Conservation (phyloP, 2,888 invertebrate species). For the Silvanus unidentatus region DNA sequence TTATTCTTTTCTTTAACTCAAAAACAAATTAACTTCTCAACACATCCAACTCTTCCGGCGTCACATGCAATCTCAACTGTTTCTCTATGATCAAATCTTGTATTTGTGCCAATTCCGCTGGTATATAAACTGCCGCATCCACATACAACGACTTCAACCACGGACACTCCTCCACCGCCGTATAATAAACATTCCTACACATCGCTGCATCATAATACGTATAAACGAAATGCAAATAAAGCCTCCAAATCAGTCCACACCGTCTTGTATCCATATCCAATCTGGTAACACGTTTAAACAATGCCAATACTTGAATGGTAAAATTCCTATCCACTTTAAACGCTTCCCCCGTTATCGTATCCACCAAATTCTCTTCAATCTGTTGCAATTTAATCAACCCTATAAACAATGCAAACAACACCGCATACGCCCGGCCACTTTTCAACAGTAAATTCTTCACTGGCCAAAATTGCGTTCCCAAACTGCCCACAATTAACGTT, state of each 20-base stretch:
- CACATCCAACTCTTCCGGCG: constrained; percentile 68
- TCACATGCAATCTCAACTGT: constrained; percentile 66
- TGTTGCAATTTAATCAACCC: constrained; percentile 37
- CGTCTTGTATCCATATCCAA: constrained; percentile 42
- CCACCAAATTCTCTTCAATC: constrained; percentile 33
- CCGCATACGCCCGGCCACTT: constrained; percentile 46
- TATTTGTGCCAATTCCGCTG: constrained; percentile 59
- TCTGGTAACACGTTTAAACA: constrained; percentile 39
- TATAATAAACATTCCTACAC: constrained; percentile 47
- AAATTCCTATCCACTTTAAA: constrained; percentile 29
- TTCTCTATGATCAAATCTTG: constrained; percentile 72
- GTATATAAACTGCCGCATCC: constrained; percentile 60
- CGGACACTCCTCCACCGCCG: constrained; percentile 58
- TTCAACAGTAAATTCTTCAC: constrained; percentile 45
- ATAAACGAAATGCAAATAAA: constrained; percentile 56
- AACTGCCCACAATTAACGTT: constrained; percentile 33
- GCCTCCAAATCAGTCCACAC: constrained; percentile 57
- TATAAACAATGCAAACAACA: constrained; percentile 47
- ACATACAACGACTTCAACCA: constrained; percentile 61
- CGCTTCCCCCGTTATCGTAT: constrained; percentile 37
- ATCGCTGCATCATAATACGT: constrained; percentile 40
- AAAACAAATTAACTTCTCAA: constrained; percentile 46
- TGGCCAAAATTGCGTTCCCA: constrained; percentile 52
- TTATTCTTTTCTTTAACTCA: too few relatives aligned
- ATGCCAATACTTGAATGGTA: constrained; percentile 39